Conservation (phyloP, 2,797 vertebrate species). For the Numenius phaeopus region DNA sequence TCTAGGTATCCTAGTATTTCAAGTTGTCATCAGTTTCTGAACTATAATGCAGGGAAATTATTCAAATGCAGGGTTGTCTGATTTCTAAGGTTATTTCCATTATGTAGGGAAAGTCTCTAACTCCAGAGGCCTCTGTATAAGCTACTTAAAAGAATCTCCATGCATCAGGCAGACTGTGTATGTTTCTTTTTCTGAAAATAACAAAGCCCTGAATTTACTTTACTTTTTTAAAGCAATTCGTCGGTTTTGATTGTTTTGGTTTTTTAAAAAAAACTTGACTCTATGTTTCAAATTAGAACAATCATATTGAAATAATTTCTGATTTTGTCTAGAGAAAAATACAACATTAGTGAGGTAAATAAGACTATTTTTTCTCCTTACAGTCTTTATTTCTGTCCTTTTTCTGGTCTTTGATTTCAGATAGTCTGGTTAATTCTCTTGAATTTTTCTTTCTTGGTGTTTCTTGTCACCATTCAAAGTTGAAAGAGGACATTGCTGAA, state of each 20-base stretch:
- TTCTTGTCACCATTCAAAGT: not conserved
- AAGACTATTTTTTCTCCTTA: not conserved
- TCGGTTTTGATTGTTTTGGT: fast-evolving
- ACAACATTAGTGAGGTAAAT: not conserved
- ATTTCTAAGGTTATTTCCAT: not conserved
- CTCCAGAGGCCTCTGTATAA: not conserved
- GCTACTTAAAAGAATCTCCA: not conserved
- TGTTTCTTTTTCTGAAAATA: not conserved
- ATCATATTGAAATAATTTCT: not conserved
- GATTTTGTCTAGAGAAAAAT: not conserved
- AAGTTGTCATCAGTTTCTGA: not conserved
- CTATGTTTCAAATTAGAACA: not conserved
- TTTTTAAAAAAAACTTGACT: not conserved
- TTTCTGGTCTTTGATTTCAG: not conserved
- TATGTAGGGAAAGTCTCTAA: not conserved
- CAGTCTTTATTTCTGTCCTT: not conserved
- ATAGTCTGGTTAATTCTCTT: not conserved
- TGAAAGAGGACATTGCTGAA: not conserved
- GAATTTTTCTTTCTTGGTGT: not conserved
- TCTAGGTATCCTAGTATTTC: not conserved
- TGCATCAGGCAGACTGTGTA: not conserved
- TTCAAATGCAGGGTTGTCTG: not conserved
- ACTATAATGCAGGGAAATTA: not conserved
- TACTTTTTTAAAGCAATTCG: not conserved
- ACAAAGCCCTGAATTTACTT: not conserved